A percentile compares a stretch with the other conserved stretches of the same genome.
These are phyloP conservation scores for Anthoptus insignis DNA, from an alignment of 2,888 invertebrate species.

Conservation along the genomic window DNA sequence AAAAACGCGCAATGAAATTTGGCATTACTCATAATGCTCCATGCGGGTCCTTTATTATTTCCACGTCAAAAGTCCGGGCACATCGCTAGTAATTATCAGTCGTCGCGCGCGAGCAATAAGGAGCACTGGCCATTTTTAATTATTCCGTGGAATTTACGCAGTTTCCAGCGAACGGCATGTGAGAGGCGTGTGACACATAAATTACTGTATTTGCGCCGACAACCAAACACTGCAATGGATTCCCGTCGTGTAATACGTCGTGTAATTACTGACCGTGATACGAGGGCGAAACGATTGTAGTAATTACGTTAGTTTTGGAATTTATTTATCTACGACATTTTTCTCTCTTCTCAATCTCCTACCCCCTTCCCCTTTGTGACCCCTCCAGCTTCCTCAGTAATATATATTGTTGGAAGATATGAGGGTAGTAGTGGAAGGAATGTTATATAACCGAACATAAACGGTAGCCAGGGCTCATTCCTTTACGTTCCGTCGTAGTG, in stretches of 20 bases:
- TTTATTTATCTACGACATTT: too few species aligned
- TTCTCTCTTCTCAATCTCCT: too few species aligned
- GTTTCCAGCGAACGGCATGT: conserved; percentile 33
- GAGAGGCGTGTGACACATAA: conserved; percentile 51
- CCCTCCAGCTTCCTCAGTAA: too few species aligned
- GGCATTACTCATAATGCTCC: neutral
- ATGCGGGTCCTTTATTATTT: neutral
- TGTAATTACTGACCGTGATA: conserved; percentile 57
- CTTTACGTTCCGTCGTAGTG: too few species aligned
- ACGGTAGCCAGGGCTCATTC: too few species aligned
- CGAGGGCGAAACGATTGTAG: conserved; percentile 54
- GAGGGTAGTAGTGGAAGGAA: too few species aligned
- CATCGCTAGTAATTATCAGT: neutral
- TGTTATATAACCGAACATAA: too few species aligned
- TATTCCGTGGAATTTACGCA: conserved; percentile 14
- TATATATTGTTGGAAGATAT: too few species aligned
- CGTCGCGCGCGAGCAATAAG: neutral
- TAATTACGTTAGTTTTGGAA: too few species aligned
- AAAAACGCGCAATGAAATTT: neutral
- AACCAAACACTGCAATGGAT: conserved; percentile 55
- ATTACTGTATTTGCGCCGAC: conserved; percentile 55
- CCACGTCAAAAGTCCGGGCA: neutral
- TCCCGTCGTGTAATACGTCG: conserved; percentile 43
- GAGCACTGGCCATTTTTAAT: conserved; percentile 19
- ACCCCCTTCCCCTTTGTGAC: too few species aligned